These are phyloP conservation scores for Meteorus cinctellus DNA, from an alignment of 2,888 invertebrate species.

Conservation along the genomic window DNA sequence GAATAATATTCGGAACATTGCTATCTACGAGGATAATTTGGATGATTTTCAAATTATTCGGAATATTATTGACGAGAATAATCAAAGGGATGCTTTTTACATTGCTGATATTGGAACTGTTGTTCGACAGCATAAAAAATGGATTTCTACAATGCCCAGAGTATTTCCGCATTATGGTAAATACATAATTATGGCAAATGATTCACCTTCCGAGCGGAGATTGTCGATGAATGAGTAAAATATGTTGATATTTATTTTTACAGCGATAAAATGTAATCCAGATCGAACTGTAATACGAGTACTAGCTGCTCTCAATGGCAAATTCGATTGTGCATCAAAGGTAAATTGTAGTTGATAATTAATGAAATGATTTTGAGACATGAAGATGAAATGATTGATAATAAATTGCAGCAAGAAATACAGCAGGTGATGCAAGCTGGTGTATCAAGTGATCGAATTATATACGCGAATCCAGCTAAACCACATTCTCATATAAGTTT, in stretches of 20 bases:
- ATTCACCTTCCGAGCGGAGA: not conserved
- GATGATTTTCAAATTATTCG: conserved; percentile 58
- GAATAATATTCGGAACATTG: conserved; percentile 54
- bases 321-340: conserved; percentile 80
- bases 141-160: conserved; percentile 66
- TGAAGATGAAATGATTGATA: not conserved
- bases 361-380: not conserved
- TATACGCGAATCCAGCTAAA: conserved; percentile 79
- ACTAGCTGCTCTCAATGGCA: conserved; percentile 76
- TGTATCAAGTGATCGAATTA: conserved; percentile 74
- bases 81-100: conserved; percentile 64
- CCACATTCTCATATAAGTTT: conserved; percentile 75
- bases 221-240: not conserved
- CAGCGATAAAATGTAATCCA: conserved; percentile 80
- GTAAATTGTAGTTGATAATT: conserved; percentile 52
- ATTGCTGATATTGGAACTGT: conserved; percentile 63
- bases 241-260: not conserved
- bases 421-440: conserved; percentile 74
- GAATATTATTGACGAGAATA: conserved; percentile 55
- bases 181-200: conserved; percentile 30
- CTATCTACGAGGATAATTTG: conserved; percentile 57
- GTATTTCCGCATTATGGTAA: conserved; percentile 66
- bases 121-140: conserved; percentile 62
- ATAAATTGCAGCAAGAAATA: conserved; percentile 75
- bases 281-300: conserved; percentile 72